Base-by-base conservation (phyloP, 2,113 vertebrate species). In the Phyllostomus hastatus region DNA sequence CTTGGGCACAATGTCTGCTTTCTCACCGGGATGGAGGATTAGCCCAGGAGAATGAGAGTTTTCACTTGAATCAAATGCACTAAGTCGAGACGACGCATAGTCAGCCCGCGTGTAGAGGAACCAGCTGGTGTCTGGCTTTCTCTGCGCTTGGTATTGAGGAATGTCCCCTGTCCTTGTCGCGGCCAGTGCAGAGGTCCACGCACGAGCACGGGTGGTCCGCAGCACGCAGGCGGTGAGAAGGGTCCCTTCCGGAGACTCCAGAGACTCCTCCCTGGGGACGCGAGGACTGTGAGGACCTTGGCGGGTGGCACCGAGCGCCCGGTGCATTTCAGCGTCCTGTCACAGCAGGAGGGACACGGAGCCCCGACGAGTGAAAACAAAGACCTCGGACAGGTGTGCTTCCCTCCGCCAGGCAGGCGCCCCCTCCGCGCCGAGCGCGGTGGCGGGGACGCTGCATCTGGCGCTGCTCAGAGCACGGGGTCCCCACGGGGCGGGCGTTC, bases 341-440 rank as follows among this genome's bases (percentile, higher is more conserved):
- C 97, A 96, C 97, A 97, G 97, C 97, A 97, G 97, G 97, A 95
- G 90, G 95, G 94, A 85, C 92, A 75, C 96, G 96, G 83, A 95
- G 96, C 96, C 97, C 96, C 97, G 97, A 97, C 95, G 96, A 97
- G 97, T 78, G 95, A 92, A 98, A 98, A 98, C 97, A 98, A 95
- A 97, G 97, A 92, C 72, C 92, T 59, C 43, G 52, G 64, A 97
- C 95, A 94, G 97, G 78, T 88, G 64, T 90, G 94, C 92, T 80
- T 93, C 64, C 48, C 76, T 87, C 57, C n/a, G 84, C 76, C 57
- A 93, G 84, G 93, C 79, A 85, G 35, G 50, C 95, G 90, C 92
- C 90, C 90, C 95, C 95, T 90, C 94, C 76, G 75, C 57, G 92
- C 28, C 16, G 41, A 90, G 80, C 43, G 28, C 0, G 28, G 61